Base-by-base conservation (phyloP, 1,140 invertebrate species). In the Drosophila equinoxialis region DNA sequence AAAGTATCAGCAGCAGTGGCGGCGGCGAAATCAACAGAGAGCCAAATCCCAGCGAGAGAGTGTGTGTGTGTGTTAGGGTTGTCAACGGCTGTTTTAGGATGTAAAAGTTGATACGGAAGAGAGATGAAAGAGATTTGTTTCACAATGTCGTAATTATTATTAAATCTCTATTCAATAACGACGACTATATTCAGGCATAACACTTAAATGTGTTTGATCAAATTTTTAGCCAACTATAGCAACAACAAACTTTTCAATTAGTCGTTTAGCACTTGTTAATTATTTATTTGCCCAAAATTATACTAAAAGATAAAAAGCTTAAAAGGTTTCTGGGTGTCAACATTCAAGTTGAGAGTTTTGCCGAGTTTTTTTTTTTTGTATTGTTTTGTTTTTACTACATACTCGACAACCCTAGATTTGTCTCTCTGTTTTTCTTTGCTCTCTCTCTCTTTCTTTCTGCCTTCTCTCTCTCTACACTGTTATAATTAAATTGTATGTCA, bases 1-100 rank as follows among this genome's bases (percentile, higher is more conserved):
- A 62, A 23, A 62, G 35, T 62, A n/a, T n/a, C n/a, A 11, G 54
- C 37, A 37, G 10, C 30, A 6, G 30, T 30, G 35, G 14, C 61
- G 65, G 65, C 68, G 65, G 65, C 35, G 68, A 58, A 63, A 63
- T 42, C 42, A 41, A 37, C 17, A 20, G 45, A 51, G 45, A 51
- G 41, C 30, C 33, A 58, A 5, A 42, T 39, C 45, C 20, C 17
- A 26, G 13, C 41, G 45, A 66, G 30, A 66, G 30, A 58, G 37
- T 51, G 1, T 23, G 45, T 51, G 20, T 51, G 45, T 51, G 17
- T 51, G 23, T 51, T 10, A 51, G 45, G 45, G 45, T 51, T 51
- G 45, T 23, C 45, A 23, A 51, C 2, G 17, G 20, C 45, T 4
- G 13, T 48, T 2, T 23, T 23, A 6, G 14, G 14, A 13, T 39